Base-by-base conservation (phyloP, 1,140 invertebrate species). In the Cataglyphis hispanica region DNA sequence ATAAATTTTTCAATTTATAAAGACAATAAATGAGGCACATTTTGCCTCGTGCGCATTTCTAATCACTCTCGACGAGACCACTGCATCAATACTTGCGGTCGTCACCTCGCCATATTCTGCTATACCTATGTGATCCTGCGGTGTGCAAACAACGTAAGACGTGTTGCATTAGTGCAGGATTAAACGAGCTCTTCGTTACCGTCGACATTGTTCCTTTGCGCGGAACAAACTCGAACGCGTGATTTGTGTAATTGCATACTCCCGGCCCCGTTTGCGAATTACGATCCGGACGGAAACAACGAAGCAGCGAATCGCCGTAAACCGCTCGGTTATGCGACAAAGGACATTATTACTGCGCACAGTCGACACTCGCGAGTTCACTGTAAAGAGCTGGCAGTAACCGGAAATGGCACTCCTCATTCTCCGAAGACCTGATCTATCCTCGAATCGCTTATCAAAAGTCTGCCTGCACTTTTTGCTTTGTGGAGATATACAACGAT, bases 151-250 rank as follows among this genome's bases (percentile, higher is more conserved):
- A 67, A 67, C 64, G 34, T 67, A 67, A 40, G 64, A 67, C 19
- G 34, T 10, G 34, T 67, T 67, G 34, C 64, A 67, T 67, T 67
- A 67, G 34, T n/a, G 19, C 34, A 11, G 37, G 64, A 67, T 67
- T 67, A 40, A 67, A 67, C n/a, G 34, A 34, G 19, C 34, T 19
- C 34, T 22, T 67, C 64, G 34, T 67, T 67, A 67, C 34, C 8
- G 64, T 67, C 64, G 64, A 67, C n/a, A 67, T 37, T 37, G 63
- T 67, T 67, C 64, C 64, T 67, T 67, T 67, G 64, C 37, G 16
- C 16, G 34, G 63, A 67, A 67, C 34, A 67, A 67, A 67, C 34
- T 67, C 4, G 34, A 67, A 67, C n/a, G 64, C 63, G 63, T 67
- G 64, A 67, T 67, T 67, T 67, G 34, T 67, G 37, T 67, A 67